phyloP scores from a whole-genome alignment of 92 coral and sea anemone genomes.

The Metridium senile region DNA sequence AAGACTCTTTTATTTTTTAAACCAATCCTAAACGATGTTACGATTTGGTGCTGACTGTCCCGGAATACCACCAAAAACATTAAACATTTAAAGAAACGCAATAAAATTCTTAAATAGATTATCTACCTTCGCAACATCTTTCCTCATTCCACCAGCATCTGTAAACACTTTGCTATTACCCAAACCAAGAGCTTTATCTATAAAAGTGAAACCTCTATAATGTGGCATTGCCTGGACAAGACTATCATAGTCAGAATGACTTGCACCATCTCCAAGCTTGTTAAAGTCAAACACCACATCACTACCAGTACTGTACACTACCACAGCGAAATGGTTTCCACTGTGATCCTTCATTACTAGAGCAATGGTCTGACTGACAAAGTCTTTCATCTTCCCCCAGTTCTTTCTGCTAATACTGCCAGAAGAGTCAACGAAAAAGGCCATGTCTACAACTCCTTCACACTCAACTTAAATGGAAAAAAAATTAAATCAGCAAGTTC shows the following conservation, averaged over 20 bases:
- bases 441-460: conserved; percentile 8
- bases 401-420: conserved; percentile 37
- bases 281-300: conserved; percentile 34
- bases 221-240: conserved; percentile 19
- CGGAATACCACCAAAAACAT: too few relatives aligned
- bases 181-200: conserved; percentile 37
- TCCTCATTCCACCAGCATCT: conserved; percentile 41
- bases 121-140: conserved; percentile 44
- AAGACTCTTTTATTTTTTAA: too few relatives aligned
- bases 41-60: too few relatives aligned
- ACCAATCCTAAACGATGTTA: too few relatives aligned
- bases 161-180: conserved; percentile 24
- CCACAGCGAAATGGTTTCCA: conserved; percentile 44
- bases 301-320: conserved; percentile 43
- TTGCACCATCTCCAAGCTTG: background rate
- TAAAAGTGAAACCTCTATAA: conserved; percentile 41
- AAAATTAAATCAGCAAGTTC: background rate
- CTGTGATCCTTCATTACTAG: conserved; percentile 4
- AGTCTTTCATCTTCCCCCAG: conserved; percentile 27
- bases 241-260: conserved; percentile 22
- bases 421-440: conserved; percentile 31
- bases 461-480: conserved; percentile 1
- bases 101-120: background rate
- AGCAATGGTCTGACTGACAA: background rate
- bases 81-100: background rate